Evolutionary conservation across 2,888 invertebrate species (phyloP).

Genomic region (Nymphalis polychloros): DNA sequence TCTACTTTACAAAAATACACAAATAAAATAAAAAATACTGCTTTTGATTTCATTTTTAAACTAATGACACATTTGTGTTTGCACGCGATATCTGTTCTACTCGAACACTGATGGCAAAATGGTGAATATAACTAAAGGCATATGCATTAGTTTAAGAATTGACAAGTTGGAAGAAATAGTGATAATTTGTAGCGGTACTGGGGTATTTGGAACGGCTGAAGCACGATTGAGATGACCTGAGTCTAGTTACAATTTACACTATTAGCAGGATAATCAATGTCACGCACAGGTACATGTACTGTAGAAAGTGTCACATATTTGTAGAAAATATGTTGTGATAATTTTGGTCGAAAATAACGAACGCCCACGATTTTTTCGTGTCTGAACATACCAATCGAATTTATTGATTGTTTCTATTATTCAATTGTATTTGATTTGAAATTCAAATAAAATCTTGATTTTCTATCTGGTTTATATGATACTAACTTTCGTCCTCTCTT

Average conservation of each 20-base stretch:
- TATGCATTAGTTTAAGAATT: constrained; percentile 53
- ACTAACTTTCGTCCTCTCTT: too few species aligned
- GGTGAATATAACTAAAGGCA: constrained; percentile 46
- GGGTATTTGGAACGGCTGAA: constrained; percentile 65
- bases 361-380: background rate
- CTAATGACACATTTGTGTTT: constrained; percentile 52
- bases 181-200: constrained; percentile 79
- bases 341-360: constrained; percentile 7
- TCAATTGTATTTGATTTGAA: background rate
- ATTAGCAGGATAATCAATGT: constrained; percentile 69
- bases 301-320: constrained; percentile 78
- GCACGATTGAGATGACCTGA: constrained; percentile 67
- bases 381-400: background rate
- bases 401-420: constrained; percentile 3
- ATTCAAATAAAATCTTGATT: too few species aligned
- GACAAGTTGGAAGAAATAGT: constrained; percentile 57
- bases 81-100: constrained; percentile 50
- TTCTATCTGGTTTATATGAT: too few species aligned
- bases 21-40: constrained; percentile 49
- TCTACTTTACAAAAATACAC: constrained; percentile 51
- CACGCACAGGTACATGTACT: constrained; percentile 51
- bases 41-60: constrained; percentile 56
- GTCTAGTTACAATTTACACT: constrained; percentile 69
- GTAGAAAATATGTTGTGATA: constrained; percentile 55
- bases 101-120: constrained; percentile 63